These are phyloP conservation scores for Hypocryptadius cinnamomeus DNA, from an alignment of 2,113 vertebrate genomes.

Conservation along the genomic window DNA sequence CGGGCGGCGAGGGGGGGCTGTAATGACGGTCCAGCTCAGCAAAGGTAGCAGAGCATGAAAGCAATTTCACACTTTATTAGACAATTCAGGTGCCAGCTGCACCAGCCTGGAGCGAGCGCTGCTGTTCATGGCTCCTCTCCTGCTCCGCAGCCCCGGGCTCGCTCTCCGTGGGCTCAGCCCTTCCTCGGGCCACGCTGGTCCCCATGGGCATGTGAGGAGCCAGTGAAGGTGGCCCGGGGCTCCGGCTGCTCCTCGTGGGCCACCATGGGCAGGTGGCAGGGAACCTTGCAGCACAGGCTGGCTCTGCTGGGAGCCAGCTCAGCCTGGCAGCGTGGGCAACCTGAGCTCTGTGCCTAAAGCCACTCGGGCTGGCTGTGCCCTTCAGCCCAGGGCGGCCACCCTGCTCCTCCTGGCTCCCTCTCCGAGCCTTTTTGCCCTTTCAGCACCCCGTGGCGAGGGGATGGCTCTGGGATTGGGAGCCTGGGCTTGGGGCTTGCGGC, in stretches of 20 bases:
- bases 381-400: background rate
- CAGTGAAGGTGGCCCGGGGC: accelerated
- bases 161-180: background rate
- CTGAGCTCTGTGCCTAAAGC: background rate
- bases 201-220: background rate
- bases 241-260: background rate
- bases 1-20: background rate
- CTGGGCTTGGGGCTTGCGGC: background rate
- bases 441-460: accelerated
- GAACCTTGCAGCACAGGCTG: background rate
- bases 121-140: background rate
- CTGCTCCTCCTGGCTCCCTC: background rate
- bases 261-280: accelerated
- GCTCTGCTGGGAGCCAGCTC: background rate
- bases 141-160: background rate
- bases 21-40: constrained; percentile 36
- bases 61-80: constrained; percentile 79
- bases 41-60: constrained; percentile 62
- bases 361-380: background rate
- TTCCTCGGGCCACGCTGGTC: background rate
- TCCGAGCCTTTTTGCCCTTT: background rate
- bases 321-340: background rate
- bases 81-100: constrained; percentile 59
- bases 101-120: background rate
- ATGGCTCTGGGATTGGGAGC: accelerated